These are phyloP conservation scores for Teleopsis dalmanni DNA, from an alignment of 1,140 invertebrate genomes.

Conservation along the genomic window DNA sequence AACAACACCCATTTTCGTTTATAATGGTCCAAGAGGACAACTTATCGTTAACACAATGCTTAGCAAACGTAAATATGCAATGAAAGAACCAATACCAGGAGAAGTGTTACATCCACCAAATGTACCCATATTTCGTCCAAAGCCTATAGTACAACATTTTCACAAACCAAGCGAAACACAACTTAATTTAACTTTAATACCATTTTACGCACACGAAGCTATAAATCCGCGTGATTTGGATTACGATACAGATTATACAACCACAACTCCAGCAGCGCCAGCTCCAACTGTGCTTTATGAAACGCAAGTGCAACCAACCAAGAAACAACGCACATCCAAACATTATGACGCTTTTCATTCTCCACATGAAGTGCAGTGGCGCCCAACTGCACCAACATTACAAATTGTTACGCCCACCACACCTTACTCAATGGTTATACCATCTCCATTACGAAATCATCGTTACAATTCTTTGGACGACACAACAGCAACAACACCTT, in stretches of 20 bases:
- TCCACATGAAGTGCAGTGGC: conserved; percentile 32
- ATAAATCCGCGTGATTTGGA: conserved; percentile 13
- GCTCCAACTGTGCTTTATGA: not conserved
- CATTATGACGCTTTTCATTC: conserved; percentile 30
- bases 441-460: conserved; percentile 8
- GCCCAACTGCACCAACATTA: conserved; percentile 12
- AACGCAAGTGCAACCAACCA: conserved; percentile 8
- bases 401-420: not conserved
- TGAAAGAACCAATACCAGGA: conserved; percentile 37
- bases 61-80: conserved; percentile 28
- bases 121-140: conserved; percentile 34
- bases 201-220: conserved; percentile 37
- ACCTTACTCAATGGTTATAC: not conserved
- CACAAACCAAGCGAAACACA: conserved; percentile 16
- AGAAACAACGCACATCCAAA: conserved; percentile 18
- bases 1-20: conserved; percentile 24
- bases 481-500: not conserved
- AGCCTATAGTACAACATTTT: conserved; percentile 31
- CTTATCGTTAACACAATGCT: conserved; percentile 36
- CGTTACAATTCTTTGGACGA: not conserved
- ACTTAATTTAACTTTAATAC: conserved; percentile 32
- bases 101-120: conserved; percentile 32
- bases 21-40: conserved; percentile 26
- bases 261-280: not conserved
- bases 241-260: not conserved